phyloP scores from a whole-genome alignment of 2,888 invertebrate genomes.

The Limnephilus marmoratus region DNA sequence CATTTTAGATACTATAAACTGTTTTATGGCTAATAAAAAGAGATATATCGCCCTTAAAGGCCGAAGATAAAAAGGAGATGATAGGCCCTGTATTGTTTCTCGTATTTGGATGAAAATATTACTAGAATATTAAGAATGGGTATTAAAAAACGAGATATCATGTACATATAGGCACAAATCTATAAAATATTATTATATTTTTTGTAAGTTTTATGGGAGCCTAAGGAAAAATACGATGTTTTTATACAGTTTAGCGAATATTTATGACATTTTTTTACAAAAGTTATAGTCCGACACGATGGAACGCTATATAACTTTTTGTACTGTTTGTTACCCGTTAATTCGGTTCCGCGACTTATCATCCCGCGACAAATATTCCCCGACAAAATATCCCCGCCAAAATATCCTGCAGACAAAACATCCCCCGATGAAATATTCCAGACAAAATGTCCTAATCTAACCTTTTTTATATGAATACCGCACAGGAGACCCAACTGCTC shows the following conservation, averaged over 20 bases:
- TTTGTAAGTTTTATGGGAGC: neutral
- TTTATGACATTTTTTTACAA: neutral
- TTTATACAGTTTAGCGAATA: neutral
- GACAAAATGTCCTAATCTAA: too few species aligned
- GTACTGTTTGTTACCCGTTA: neutral
- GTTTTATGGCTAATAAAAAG: conserved; percentile 24
- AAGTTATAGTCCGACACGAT: neutral
- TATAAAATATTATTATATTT: neutral
- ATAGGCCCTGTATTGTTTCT: conserved; percentile 10
- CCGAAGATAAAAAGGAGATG: conserved; percentile 14
- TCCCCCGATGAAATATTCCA: too few species aligned
- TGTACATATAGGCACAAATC: too few species aligned
- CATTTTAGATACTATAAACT: conserved; percentile 14
- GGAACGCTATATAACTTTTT: neutral
- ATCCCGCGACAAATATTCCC: too few species aligned
- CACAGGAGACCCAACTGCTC: too few species aligned
- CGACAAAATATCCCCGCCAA: too few species aligned
- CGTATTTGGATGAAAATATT: conserved; percentile 3
- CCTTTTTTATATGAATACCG: too few species aligned
- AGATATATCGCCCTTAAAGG: conserved; percentile 7
- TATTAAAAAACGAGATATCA: neutral
- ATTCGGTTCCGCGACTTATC: too few species aligned
- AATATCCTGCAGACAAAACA: too few species aligned
- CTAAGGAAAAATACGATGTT: neutral
- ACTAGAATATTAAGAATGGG: neutral